Percentiles rank a stretch among this genome's conserved stretches.
Evolutionary conservation across 2,113 vertebrate genomes (phyloP).

Genomic region (Procavia capensis): DNA sequence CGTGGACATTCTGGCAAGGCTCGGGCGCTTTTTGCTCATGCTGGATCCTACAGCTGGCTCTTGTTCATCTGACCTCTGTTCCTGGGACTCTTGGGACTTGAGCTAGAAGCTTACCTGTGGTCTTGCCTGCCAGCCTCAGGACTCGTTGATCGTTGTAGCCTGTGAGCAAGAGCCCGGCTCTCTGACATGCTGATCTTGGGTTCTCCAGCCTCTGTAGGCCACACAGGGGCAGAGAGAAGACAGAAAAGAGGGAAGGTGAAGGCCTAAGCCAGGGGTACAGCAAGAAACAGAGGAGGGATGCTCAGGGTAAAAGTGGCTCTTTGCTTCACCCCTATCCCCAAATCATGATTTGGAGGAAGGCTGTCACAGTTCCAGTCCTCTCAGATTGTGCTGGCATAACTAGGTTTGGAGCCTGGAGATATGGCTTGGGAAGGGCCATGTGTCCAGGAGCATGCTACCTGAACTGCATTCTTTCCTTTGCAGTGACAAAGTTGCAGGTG

Average conservation of each 20-base stretch:
- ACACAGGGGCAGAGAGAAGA: accelerated
- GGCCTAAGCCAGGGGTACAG: background rate
- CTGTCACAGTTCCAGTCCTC: accelerated
- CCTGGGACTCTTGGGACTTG: too few relatives aligned
- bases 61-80: too few relatives aligned
- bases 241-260: background rate
- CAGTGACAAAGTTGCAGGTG: slow-evolving; percentile 95
- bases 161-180: too few relatives aligned
- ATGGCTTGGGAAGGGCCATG: accelerated
- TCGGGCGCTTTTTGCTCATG: too few relatives aligned
- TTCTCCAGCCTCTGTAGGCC: too few relatives aligned
- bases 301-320: background rate
- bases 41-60: too few relatives aligned
- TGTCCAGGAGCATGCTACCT: background rate
- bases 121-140: too few relatives aligned
- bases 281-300: background rate
- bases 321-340: accelerated
- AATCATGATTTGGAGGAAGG: background rate
- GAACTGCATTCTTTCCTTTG: background rate
- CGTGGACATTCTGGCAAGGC: too few relatives aligned
- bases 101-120: too few relatives aligned
- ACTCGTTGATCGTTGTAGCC: too few relatives aligned
- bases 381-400: background rate
- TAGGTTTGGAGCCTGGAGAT: background rate
- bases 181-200: too few relatives aligned